Evolutionary conservation across 2,888 invertebrate genomes (phyloP).

Genomic region (Leptarthrus brevirostris): DNA sequence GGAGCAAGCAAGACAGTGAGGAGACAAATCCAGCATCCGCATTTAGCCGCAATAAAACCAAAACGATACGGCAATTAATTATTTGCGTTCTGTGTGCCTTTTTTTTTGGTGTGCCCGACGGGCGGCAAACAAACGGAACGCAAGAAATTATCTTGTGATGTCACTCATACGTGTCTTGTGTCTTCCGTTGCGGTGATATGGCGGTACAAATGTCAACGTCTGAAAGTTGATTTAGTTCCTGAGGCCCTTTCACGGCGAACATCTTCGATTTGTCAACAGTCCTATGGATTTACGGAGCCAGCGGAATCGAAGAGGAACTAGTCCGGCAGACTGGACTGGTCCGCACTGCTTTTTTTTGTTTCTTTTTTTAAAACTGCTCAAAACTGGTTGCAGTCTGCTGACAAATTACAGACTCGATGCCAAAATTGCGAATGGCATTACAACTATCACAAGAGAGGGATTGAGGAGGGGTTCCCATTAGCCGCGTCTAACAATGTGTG

Average conservation of each 20-base stretch:
- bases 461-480: neutral
- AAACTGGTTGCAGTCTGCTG: conserved; percentile 40
- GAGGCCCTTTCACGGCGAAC: conserved; percentile 7
- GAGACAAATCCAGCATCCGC: conserved; percentile 20
- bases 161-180: conserved; percentile 8
- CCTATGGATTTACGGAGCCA: neutral
- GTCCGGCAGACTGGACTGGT: neutral
- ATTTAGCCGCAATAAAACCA: conserved; percentile 37
- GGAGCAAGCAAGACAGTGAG: conserved; percentile 23
- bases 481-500: no score
- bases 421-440: conserved; percentile 24
- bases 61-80: conserved; percentile 2
- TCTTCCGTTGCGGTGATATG: neutral
- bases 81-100: neutral
- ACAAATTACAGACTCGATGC: conserved; percentile 42
- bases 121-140: neutral
- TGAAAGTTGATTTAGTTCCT: conserved; percentile 4
- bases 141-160: conserved; percentile 28
- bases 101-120: neutral
- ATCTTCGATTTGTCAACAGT: conserved; percentile 27
- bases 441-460: neutral
- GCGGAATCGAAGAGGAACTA: conserved; percentile 1
- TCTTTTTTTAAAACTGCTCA: neutral
- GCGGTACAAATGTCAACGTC: neutral
- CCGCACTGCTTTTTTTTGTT: neutral